Percentiles rank a stretch among this genome's conserved stretches.
Evolutionary conservation across 1,140 invertebrate genomes (phyloP).

Genomic region (Anthonomus grandis): DNA sequence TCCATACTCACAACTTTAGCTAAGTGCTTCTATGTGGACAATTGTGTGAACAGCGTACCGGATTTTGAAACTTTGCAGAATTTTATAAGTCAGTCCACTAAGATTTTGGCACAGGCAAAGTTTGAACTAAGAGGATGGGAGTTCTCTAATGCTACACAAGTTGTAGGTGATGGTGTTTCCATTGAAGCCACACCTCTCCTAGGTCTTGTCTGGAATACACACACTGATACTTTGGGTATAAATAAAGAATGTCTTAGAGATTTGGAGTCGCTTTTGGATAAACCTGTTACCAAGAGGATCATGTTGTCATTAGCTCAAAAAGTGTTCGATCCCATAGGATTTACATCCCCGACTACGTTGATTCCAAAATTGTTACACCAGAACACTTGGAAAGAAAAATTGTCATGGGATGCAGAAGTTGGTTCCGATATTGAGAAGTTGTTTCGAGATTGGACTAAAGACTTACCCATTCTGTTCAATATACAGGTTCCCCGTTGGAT

Average conservation of each 20-base stretch:
- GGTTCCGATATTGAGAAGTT: constrained; percentile 6
- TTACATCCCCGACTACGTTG: constrained; percentile 7
- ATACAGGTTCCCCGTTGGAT: constrained; percentile 22
- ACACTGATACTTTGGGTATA: not conserved
- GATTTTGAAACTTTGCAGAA: no score
- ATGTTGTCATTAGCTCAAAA: constrained; percentile 12
- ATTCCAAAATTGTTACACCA: constrained; percentile 20
- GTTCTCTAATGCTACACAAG: not conserved
- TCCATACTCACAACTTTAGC: no score
- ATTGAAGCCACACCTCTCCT: not conserved
- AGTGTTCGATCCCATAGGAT: constrained; percentile 4
- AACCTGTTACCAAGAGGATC: constrained; percentile 6
- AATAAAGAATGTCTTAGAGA: not conserved
- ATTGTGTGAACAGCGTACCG: no score
- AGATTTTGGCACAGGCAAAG: constrained; percentile 22
- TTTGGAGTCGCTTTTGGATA: not conserved
- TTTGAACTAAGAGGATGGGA: constrained; percentile 38
- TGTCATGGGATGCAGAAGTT: constrained; percentile 14
- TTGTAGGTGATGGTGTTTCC: not conserved
- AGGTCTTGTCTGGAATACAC: constrained; percentile 2
- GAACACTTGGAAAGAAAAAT: constrained; percentile 5
- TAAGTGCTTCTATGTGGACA: no score
- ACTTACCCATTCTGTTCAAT: constrained; percentile 1
- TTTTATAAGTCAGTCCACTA: no score
- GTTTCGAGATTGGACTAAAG: constrained; percentile 19